Percentiles rank a stretch among this genome's conserved stretches.
Evolutionary conservation across 1,140 invertebrate species (phyloP).

Genomic region (Nasonia giraulti): DNA sequence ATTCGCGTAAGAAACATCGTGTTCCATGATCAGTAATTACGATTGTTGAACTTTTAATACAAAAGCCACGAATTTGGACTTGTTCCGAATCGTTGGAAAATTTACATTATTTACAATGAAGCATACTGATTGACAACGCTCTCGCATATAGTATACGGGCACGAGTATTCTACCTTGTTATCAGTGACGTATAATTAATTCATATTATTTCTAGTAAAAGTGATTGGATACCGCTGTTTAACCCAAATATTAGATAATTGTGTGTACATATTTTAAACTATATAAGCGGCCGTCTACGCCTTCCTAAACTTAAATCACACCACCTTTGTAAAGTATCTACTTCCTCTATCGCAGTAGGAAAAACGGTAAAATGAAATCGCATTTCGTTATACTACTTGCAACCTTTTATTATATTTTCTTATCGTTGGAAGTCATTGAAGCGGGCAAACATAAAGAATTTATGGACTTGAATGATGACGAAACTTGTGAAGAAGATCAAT

Average conservation of each 20-base stretch:
- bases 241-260: background rate
- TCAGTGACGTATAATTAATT: background rate
- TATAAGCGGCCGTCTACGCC: background rate
- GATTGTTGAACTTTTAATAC: too few species aligned
- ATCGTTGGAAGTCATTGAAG: too few species aligned
- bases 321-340: background rate
- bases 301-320: background rate
- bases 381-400: background rate
- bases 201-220: too few species aligned
- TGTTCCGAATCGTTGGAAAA: too few species aligned
- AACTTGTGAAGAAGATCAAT: background rate
- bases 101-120: too few species aligned
- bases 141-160: too few species aligned
- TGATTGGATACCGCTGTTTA: background rate
- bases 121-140: too few species aligned
- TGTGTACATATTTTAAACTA: background rate
- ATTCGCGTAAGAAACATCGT: background rate
- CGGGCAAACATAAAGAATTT: too few species aligned
- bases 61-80: too few species aligned
- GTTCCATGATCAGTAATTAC: background rate
- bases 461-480: background rate
- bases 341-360: background rate
- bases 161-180: background rate
- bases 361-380: background rate
- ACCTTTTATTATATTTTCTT: too few species aligned